Evolutionary conservation across 2,888 invertebrate species (phyloP), one percentile per base, ranked within the genome.

Genomic region (Eustalomyia histrio): DNA sequence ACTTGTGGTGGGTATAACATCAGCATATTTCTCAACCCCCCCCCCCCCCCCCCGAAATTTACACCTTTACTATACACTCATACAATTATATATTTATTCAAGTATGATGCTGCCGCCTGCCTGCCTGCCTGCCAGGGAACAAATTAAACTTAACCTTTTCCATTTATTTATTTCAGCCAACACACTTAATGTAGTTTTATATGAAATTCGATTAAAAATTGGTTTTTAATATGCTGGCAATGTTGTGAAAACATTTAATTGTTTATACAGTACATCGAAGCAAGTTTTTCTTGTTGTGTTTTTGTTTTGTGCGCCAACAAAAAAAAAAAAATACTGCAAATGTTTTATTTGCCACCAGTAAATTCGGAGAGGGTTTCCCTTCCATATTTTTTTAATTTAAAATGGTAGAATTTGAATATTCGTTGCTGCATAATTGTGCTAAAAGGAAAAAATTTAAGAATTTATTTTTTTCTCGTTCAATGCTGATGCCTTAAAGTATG

Each of bases 231-330:
- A 72, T 21, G 67, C 71, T 58, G 57, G 14, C 39, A 80, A 76
- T 80, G 63, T 50, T 67, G 21, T 67, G 71, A 67, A 76, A 80
- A 76, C 18, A 67, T 67, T 72, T 52, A 63, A 76, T 76, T 71
- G 75, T 71, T 75, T 75, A 50, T 57, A 16, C 60, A 5, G 24
- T 29, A 29, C 29, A 29, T 6, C 29, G 6, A 6, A 29, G 7
- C 29, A 29, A 29, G 3, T 1, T 29, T 29, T 29, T 29, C 7
- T 29, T 29, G 4, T 12, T 12, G 39, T 39, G 10, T 8, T 12
- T 39, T 39, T 39, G 10, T 39, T 12, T 39, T 39, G 12, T 14
- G 29, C 29, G 29, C 12, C 8, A 8, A 39, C 39, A 39, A 29
- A 29, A 29, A 8, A 39, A 12, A 39, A 29, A 29, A 29, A 29